Base-by-base conservation (phyloP, 2,888 invertebrate species). In the Hydroisotoma schaefferi region DNA sequence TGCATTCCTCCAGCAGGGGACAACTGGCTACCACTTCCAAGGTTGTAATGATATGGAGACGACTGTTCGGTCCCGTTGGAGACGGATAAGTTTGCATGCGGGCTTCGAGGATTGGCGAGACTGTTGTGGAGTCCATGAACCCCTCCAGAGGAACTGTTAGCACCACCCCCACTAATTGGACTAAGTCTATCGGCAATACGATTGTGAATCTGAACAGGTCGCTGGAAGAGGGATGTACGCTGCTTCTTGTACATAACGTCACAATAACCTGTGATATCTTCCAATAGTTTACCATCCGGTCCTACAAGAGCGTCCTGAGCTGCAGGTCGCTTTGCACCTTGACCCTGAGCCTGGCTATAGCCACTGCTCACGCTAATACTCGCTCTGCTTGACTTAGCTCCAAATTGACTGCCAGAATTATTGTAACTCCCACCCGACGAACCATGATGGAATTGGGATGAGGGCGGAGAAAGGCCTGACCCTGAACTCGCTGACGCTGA, bases 161-260 rank as follows among this genome's bases (percentile, higher is more conserved):
- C 59, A 60, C 53, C 55, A 37, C 28, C 53, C 47, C 51, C 57
- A 61, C 64, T 55, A 44, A 65, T 61, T 15, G 68, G 68, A 61
- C 68, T 68, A 37, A 68, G 68, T 61, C 68, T 60, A 48, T 68
- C 68, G n/a, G 62, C 61, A 55, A 65, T 47, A 38, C 61, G 61
- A 63, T 60, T 69, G 43, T 57, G 62, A 53, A 59, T 65, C 51
- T 58, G 59, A 46, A 81, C 77, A 25, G 82, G 83, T 74, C 86
- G 85, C 72, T 82, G 84, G 76, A 86, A 89, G 79, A 88, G 88
- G 76, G 93, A 91, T 77, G 94, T 90, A 76, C 94, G 85, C 76
- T 85, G 88, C 78, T 88, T 87, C 80, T 94, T 93, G 61, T 81
- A 81, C 37, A 79, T 26, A 38, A 63, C 65, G 52, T 61, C 62